phyloP scores from a whole-genome alignment of 2,113 vertebrate species.

The Oryzias woworae region DNA sequence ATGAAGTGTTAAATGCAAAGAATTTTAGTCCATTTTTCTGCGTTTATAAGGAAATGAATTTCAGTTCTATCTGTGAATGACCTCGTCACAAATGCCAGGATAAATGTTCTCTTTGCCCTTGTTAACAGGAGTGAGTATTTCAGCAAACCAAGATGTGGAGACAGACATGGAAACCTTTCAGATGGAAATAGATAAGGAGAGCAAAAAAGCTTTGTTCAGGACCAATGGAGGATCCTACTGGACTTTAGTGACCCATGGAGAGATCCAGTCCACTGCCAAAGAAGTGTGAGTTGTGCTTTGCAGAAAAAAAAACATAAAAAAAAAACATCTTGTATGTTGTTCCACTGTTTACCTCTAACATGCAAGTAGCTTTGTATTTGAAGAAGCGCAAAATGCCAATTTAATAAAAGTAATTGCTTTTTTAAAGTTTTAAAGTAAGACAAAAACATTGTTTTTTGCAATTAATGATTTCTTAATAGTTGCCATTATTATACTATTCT shows the following conservation, averaged over 20 bases:
- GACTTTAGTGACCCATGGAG: slow-evolving; percentile 91
- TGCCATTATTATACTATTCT: too few species aligned
- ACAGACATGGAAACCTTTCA: slow-evolving; percentile 94
- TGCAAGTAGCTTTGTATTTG: too few species aligned
- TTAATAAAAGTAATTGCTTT: too few species aligned
- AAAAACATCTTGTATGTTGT: background rate
- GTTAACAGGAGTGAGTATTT: slow-evolving; percentile 88
- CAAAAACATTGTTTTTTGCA: too few species aligned
- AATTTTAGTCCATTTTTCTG: too few species aligned
- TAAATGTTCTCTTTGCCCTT: slow-evolving; percentile 13
- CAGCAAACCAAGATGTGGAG: slow-evolving; percentile 94
- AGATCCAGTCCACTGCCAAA: slow-evolving; percentile 90
- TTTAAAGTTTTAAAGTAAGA: too few species aligned
- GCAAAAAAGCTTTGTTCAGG: slow-evolving; percentile 89
- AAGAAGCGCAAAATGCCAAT: too few species aligned
- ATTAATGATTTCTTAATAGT: too few species aligned
- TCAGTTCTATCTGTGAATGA: too few species aligned
- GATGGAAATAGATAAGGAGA: slow-evolving; percentile 91
- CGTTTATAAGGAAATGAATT: too few species aligned
- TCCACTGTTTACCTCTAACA: too few species aligned
- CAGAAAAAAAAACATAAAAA: background rate
- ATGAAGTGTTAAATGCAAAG: too few species aligned
- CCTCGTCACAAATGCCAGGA: background rate
- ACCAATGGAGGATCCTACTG: slow-evolving; percentile 90
- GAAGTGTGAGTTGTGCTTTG: slow-evolving; percentile 82